Evolutionary conservation across 53 echinoderm and acorn worm species (phyloP).

Genomic region (Mesocentrotus franciscanus): DNA sequence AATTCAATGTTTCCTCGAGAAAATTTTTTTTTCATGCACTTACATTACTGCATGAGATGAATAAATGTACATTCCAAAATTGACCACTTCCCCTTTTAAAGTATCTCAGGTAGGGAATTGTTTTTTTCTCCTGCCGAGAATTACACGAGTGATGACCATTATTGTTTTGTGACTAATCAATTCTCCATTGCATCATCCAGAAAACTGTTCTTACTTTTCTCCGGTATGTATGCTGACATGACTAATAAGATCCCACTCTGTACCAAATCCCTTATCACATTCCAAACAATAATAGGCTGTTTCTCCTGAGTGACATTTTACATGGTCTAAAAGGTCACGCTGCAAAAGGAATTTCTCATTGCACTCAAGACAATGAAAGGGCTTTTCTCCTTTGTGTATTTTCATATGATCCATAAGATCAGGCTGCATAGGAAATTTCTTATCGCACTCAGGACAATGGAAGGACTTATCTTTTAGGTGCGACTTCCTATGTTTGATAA

Average conservation of each 20-base stretch:
- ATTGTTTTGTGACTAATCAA: no score
- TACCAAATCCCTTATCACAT: constrained; percentile 55
- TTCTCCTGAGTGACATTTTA: not conserved
- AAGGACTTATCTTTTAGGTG: not conserved
- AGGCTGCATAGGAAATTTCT: not conserved
- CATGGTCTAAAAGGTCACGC: not conserved
- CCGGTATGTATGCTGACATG: constrained; percentile 17
- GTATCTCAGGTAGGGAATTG: no score
- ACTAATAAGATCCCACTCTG: constrained; percentile 4
- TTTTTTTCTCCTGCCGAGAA: no score
- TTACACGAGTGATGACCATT: no score
- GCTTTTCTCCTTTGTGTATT: not conserved
- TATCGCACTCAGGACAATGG: not conserved
- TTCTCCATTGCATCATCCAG: no score
- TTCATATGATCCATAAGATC: not conserved
- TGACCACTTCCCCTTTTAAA: no score
- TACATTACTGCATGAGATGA: no score
- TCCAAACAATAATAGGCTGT: not conserved
- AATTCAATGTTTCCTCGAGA: no score
- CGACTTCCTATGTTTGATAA: not conserved
- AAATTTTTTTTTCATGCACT: no score
- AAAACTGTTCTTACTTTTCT: not conserved
- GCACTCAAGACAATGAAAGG: not conserved
- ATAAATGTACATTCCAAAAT: no score
- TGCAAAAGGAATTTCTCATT: not conserved